Conservation (phyloP, 2,888 invertebrate genomes). For the Polyploca ridens region DNA sequence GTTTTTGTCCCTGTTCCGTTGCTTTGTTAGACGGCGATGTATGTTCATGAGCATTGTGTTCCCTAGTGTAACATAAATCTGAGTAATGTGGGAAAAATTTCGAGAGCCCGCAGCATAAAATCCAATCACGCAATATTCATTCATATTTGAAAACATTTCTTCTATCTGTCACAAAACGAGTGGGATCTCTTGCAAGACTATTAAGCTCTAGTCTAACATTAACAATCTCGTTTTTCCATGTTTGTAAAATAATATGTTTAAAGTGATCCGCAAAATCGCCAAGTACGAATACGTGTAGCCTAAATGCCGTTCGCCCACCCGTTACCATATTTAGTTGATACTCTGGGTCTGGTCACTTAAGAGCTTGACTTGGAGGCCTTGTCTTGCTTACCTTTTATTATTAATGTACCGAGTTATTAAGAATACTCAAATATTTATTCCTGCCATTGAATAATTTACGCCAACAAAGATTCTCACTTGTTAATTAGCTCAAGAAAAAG, state of each 20-base stretch:
- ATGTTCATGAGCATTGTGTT: constrained; percentile 21
- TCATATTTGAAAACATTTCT: constrained; percentile 11
- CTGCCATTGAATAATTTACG: not conserved
- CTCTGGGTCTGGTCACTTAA: constrained; percentile 61
- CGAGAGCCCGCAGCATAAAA: not conserved
- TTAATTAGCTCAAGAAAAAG: not conserved
- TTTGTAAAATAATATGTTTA: constrained; percentile 62
- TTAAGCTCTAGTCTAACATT: constrained; percentile 16
- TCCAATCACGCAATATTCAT: constrained; percentile 9
- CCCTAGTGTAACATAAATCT: not conserved
- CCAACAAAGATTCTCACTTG: too few species aligned
- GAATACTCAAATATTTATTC: not conserved
- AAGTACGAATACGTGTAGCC: constrained; percentile 52
- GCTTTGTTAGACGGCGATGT: constrained; percentile 49
- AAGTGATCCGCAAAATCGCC: constrained; percentile 59
- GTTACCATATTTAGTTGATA: constrained; percentile 58
- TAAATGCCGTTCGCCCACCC: constrained; percentile 78
- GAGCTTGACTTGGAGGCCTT: constrained; percentile 37
- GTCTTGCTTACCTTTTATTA: constrained; percentile 23
- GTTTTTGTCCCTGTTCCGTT: constrained; percentile 58
- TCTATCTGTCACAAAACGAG: constrained; percentile 17
- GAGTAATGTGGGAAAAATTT: constrained; percentile 11
- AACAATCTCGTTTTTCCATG: constrained; percentile 59
- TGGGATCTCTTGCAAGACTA: constrained; percentile 18
- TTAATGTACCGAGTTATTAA: constrained; percentile 12